Evolutionary conservation across 2,797 vertebrate species (phyloP).

Genomic region (Amphiprion clarkii): DNA sequence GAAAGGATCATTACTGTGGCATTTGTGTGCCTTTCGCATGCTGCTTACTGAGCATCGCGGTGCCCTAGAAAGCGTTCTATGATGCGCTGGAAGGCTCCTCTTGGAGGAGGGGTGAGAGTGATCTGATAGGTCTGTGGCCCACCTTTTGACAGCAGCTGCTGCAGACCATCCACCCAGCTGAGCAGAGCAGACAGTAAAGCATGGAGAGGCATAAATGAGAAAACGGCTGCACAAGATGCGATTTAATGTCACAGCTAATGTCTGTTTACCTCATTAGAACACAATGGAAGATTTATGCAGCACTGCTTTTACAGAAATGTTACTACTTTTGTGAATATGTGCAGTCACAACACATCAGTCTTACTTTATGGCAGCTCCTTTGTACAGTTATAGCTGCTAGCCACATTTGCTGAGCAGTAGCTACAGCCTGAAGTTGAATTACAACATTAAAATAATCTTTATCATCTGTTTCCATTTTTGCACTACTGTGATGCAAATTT

Average conservation of each 20-base stretch:
- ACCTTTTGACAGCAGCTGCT: slow-evolving; percentile 77
- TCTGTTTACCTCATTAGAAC: neutral
- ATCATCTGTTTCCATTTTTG: neutral
- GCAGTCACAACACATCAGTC: neutral
- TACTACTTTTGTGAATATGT: slow-evolving; percentile 2
- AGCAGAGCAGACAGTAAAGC: slow-evolving; percentile 55
- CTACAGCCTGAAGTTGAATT: neutral
- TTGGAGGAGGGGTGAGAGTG: slow-evolving; percentile 80
- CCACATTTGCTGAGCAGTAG: neutral
- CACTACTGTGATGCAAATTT: neutral
- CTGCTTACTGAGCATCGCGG: slow-evolving; percentile 56
- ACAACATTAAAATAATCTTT: neutral
- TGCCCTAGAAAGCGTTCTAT: slow-evolving; percentile 76
- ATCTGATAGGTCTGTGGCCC: slow-evolving; percentile 74
- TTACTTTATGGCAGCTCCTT: neutral
- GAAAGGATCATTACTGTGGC: slow-evolving; percentile 22
- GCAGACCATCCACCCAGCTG: slow-evolving; percentile 65
- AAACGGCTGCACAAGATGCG: slow-evolving; percentile 30
- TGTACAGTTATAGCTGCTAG: neutral
- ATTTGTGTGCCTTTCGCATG: slow-evolving; percentile 25
- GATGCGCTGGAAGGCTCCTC: slow-evolving; percentile 68
- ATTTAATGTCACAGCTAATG: slow-evolving; percentile 38
- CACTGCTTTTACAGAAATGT: neutral
- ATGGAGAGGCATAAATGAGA: slow-evolving; percentile 41
- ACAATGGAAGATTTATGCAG: neutral